Evolutionary conservation across 2,113 vertebrate genomes (phyloP), one percentile per base, ranked within the genome.

Genomic region (Chauna torquata): DNA sequence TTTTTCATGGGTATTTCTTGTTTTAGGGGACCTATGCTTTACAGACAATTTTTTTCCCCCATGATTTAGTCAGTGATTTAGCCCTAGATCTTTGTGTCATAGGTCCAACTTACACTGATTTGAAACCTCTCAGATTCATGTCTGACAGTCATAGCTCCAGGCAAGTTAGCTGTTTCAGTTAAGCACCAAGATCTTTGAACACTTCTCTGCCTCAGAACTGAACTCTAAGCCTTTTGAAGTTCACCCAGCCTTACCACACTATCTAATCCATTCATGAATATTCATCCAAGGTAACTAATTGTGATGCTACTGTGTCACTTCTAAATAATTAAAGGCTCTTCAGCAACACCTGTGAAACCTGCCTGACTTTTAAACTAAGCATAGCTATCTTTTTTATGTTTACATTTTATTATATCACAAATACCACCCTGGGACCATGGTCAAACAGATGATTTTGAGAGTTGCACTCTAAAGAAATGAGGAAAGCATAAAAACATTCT

Each of bases 391-490:
- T 94, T 92, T 96, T 93, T 69, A 82, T 94, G 50, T 94, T 97
- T 97, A 58, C 95, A 55, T 93, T 96, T 97, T 95, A 95, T 94
- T 91, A 77, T 49, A 91, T 97, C 45, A 79, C n/a, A 97, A 96
- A 94, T 94, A 86, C 30, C 70, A 94, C 47, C 70, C 24, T 91
- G 94, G 93, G 89, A 95, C 90, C 65, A 74, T 90, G 96, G 66
- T 88, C 77, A 98, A 97, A 96, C 80, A 95, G 93, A 95, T 97
- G 79, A 98, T 97, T 95, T 96, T 91, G 94, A 98, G 82, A 82
- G 38, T 61, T 91, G 25, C 70, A 86, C 68, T 96, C 92, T 45
- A 68, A 93, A 97, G 76, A 77, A 90, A 86, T 69, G 58, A 80
- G 89, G 47, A 95, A 97, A 94, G 44, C 50, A 94, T 90, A 86